Evolutionary conservation across 1,140 invertebrate genomes (phyloP).

Genomic region (Idris sp.): DNA sequence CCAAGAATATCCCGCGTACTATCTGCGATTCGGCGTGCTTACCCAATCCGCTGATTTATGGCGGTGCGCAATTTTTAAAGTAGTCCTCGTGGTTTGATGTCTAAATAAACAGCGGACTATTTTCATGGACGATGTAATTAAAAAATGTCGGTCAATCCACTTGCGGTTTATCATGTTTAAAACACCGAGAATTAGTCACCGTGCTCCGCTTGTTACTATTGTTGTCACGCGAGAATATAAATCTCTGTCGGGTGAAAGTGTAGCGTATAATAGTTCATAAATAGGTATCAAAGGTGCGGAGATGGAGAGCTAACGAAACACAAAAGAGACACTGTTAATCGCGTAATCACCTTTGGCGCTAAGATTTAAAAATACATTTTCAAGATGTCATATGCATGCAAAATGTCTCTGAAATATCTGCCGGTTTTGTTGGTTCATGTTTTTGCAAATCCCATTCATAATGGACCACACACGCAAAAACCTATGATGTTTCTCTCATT

Average conservation of each 20-base stretch:
- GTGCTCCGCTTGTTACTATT: too few relatives aligned
- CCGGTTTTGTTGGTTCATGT: slow-evolving; percentile 51
- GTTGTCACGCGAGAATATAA: slow-evolving; percentile 61
- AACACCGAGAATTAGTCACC: too few relatives aligned
- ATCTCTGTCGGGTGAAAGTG: slow-evolving; percentile 58
- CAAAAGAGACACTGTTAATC: slow-evolving; percentile 40
- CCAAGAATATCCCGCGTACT: slow-evolving; percentile 58
- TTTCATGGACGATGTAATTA: slow-evolving; percentile 14
- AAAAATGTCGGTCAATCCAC: slow-evolving; percentile 9
- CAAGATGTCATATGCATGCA: too few relatives aligned
- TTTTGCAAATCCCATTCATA: slow-evolving; percentile 49
- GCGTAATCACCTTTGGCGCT: slow-evolving; percentile 26
- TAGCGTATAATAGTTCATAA: slow-evolving; percentile 39
- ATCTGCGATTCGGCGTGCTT: slow-evolving; percentile 24
- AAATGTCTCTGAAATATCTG: slow-evolving; percentile 54
- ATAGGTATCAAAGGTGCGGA: slow-evolving; percentile 25
- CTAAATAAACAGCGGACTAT: slow-evolving; percentile 31
- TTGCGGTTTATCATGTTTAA: too few relatives aligned
- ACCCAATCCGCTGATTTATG: slow-evolving; percentile 24
- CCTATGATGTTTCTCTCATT: slow-evolving; percentile 52
- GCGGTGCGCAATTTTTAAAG: slow-evolving; percentile 38
- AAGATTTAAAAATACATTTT: slow-evolving; percentile 39
- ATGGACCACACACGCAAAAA: slow-evolving; percentile 75
- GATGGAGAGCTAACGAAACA: slow-evolving; percentile 11
- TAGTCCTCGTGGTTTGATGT: slow-evolving; percentile 23